Conservation (phyloP, 1,140 invertebrate species). For the Diorhabda elongata region DNA sequence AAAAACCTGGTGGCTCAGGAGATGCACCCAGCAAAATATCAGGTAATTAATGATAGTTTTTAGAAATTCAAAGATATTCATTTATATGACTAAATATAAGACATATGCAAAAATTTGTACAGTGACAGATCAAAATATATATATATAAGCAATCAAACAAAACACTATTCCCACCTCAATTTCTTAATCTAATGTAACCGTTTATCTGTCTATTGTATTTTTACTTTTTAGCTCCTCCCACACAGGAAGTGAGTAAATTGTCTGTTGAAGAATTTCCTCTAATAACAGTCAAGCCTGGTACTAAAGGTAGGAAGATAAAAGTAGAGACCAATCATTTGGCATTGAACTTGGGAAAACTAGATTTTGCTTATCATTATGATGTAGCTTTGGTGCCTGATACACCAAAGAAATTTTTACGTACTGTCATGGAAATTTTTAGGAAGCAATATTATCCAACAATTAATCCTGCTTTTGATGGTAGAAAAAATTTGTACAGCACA, state of each 20-base stretch:
- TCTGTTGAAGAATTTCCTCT: not conserved
- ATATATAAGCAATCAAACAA: not conserved
- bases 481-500: conserved; percentile 59
- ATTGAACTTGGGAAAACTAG: conserved; percentile 50
- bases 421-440: conserved; percentile 43
- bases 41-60: not conserved
- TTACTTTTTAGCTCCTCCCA: not conserved
- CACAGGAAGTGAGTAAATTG: not conserved
- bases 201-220: not conserved
- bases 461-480: conserved; percentile 65
- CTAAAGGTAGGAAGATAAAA: conserved; percentile 45
- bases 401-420: conserved; percentile 44
- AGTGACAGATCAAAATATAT: not conserved
- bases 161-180: not conserved
- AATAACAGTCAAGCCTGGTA: conserved; percentile 42
- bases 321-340: conserved; percentile 57
- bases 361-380: conserved; percentile 50
- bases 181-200: not conserved
- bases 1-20: too few species aligned
- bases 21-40: not conserved
- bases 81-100: not conserved
- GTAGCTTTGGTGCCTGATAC: conserved; percentile 48
- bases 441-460: conserved; percentile 41
- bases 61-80: not conserved
- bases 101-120: not conserved